Base-by-base conservation (phyloP, 2,113 vertebrate genomes). In the Microtus pennsylvanicus region DNA sequence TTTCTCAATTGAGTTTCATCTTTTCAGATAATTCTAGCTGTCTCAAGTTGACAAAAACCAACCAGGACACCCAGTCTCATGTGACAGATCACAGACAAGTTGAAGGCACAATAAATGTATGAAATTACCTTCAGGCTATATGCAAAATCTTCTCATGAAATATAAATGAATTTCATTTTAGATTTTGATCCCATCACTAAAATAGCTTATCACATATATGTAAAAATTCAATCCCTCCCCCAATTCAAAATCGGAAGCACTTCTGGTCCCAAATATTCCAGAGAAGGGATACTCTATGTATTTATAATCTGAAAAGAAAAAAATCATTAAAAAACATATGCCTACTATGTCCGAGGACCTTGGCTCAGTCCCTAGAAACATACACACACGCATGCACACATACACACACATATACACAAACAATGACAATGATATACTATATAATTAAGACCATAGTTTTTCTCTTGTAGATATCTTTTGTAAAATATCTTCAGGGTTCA, bases 381-480 rank as follows among this genome's bases (percentile, higher is more conserved):
- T 28, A 83, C 38, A 70, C 61, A 90, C 47, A 80, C 1, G 50
- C 38, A 75, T 10, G 17, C 14, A 78, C 45, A 33, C 76, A 50
- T 26, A n/a, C 33, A n/a, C 50, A 58, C 78, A n/a, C 35, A 81
- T 33, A 81, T 52, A 55, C 78, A 81, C 12, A 58, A 30, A 55
- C 14, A 61, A 45, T 35, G 22, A 81, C 26, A 55, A 94, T 78
- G 50, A 90, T 87, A 92, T 87, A 42, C 7, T 4, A 35, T 42
- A 8, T n/a, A 94, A 86, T 94, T 80, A 93, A 90, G 94, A 17
- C 45, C 16, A 11, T 2, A 28, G 1, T 55, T 63, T 72, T 87
- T 92, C 92, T 5, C 82, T 93, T 93, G 12, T 52, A 47, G 14
- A 30, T 72, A 28, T 86, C 50, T 94, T 96, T 96, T 78, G n/a